These are phyloP conservation scores for Podocnemis expansa DNA, from an alignment of 2,113 vertebrate genomes.

Conservation along the genomic window DNA sequence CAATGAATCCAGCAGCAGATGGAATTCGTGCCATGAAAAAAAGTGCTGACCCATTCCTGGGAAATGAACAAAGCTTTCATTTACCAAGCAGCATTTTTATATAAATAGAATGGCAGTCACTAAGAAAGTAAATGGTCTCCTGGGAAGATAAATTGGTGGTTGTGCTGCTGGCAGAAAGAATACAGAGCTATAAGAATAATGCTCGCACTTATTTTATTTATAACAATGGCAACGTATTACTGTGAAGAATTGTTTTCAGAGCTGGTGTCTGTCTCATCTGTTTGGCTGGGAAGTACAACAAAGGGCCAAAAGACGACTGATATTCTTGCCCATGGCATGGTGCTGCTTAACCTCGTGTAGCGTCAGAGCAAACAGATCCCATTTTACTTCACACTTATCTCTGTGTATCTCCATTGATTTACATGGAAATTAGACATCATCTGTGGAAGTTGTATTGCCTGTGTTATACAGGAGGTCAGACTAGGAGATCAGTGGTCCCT, in stretches of 20 bases:
- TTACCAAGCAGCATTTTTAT: neutral
- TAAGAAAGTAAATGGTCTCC: neutral
- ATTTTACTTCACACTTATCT: neutral
- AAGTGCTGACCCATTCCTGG: slow-evolving; percentile 6
- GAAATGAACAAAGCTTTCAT: neutral
- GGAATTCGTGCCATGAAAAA: slow-evolving; percentile 19
- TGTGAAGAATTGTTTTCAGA: neutral
- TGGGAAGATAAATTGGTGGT: slow-evolving; percentile 25
- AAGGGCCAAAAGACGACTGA: neutral
- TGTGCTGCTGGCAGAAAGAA: neutral
- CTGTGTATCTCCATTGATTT: neutral
- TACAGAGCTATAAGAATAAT: neutral
- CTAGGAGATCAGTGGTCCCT: neutral
- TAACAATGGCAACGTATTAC: neutral
- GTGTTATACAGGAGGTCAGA: neutral
- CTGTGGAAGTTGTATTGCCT: neutral
- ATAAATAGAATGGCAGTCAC: slow-evolving; percentile 23
- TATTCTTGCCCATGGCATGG: neutral
- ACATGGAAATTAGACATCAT: neutral
- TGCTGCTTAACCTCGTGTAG: neutral
- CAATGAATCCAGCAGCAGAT: slow-evolving; percentile 15
- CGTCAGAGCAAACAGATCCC: neutral
- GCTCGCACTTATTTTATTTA: neutral
- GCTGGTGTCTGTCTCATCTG: neutral
- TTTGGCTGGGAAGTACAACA: neutral